Evolutionary conservation across 2,888 invertebrate genomes (phyloP).

Genomic region (Galeopsomyia nigrocyanea): DNA sequence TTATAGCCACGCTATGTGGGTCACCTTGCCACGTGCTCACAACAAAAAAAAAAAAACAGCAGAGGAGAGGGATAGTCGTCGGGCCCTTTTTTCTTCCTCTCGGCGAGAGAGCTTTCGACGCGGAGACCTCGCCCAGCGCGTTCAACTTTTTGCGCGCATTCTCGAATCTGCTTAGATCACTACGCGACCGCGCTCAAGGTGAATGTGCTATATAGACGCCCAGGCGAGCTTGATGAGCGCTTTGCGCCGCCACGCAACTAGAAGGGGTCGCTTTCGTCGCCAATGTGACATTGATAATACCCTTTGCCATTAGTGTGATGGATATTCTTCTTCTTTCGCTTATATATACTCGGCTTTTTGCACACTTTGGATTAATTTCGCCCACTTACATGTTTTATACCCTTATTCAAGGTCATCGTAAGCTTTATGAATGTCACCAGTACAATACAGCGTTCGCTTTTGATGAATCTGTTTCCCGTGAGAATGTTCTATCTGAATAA

Average conservation of each 20-base stretch:
- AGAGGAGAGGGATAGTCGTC: slow-evolving; percentile 40
- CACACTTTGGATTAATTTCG: too few species aligned
- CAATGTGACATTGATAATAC: slow-evolving; percentile 14
- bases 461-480: too few species aligned
- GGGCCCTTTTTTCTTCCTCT: slow-evolving; percentile 33
- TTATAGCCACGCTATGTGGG: slow-evolving; percentile 42
- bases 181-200: slow-evolving; percentile 12
- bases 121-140: too few species aligned
- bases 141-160: slow-evolving; percentile 35
- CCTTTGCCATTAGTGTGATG: slow-evolving; percentile 6
- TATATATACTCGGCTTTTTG: too few species aligned
- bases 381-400: too few species aligned
- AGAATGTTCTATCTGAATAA: too few species aligned
- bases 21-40: slow-evolving; percentile 50
- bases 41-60: slow-evolving; percentile 40
- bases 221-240: too few species aligned
- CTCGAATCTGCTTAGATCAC: slow-evolving; percentile 32
- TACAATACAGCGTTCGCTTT: too few species aligned
- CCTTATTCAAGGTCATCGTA: too few species aligned
- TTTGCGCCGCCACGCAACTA: too few species aligned
- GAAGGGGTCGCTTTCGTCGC: not conserved
- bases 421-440: too few species aligned
- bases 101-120: not conserved
- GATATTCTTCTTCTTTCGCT: too few species aligned
- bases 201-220: not conserved